These are phyloP conservation scores for Coecobrya sp. DNA, from an alignment of 2,888 invertebrate species.

Conservation along the genomic window DNA sequence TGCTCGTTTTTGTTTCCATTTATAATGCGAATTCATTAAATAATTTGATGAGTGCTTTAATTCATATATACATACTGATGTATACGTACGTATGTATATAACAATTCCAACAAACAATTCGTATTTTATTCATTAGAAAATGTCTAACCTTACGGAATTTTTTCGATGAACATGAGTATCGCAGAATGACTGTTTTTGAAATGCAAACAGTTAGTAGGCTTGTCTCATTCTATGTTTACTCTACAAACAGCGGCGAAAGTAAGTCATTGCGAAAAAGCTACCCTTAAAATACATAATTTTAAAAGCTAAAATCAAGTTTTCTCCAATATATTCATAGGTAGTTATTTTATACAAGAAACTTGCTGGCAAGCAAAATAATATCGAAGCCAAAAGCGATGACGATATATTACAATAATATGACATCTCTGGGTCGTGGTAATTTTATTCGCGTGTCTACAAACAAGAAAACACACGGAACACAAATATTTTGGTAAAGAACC, in stretches of 20 bases:
- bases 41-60: too few species aligned
- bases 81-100: too few species aligned
- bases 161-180: too few species aligned
- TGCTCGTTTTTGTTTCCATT: too few species aligned
- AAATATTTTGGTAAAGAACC: neutral
- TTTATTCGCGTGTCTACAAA: neutral
- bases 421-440: neutral
- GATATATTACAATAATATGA: conserved; percentile 13
- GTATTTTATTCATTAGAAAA: too few species aligned
- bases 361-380: neutral
- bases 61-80: too few species aligned
- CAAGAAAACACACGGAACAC: neutral
- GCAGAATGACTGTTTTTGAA: too few species aligned
- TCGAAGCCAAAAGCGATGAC: neutral
- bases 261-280: neutral
- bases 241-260: neutral
- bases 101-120: too few species aligned
- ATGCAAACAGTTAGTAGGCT: neutral
- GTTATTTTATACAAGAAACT: neutral
- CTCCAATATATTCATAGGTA: neutral
- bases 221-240: neutral
- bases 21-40: too few species aligned
- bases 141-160: too few species aligned
- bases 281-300: neutral
- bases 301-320: neutral